Evolutionary conservation across 2,888 invertebrate genomes (phyloP).

Genomic region (Cheilosia soror): DNA sequence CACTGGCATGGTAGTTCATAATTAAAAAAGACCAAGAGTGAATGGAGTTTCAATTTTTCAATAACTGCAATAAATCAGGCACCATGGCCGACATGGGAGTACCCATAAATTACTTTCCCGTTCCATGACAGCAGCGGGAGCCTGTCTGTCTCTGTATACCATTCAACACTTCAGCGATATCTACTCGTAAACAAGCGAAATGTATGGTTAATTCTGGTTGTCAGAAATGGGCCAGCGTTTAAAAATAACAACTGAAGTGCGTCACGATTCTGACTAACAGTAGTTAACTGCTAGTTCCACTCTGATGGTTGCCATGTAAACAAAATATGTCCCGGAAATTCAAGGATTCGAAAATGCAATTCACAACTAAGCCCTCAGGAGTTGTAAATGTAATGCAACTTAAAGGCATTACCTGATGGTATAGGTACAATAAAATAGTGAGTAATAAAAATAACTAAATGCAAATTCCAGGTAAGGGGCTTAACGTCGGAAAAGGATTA

Average conservation of each 20-base stretch:
- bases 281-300: background rate
- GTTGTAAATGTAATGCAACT: too few relatives aligned
- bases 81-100: constrained; percentile 81
- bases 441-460: too few relatives aligned
- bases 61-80: constrained; percentile 83
- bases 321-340: too few relatives aligned
- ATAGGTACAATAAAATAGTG: too few relatives aligned
- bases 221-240: constrained; percentile 51
- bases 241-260: constrained; percentile 35
- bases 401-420: too few relatives aligned
- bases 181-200: constrained; percentile 36
- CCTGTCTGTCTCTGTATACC: constrained; percentile 12
- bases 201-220: constrained; percentile 67
- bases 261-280: background rate
- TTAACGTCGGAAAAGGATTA: too few relatives aligned
- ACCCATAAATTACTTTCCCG: constrained; percentile 80
- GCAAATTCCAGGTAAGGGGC: too few relatives aligned
- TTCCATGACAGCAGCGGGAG: constrained; percentile 27
- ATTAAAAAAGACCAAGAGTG: constrained; percentile 52
- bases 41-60: constrained; percentile 81
- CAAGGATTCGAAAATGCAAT: too few relatives aligned
- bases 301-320: too few relatives aligned
- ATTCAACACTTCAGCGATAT: constrained; percentile 65
- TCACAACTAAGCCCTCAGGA: too few relatives aligned
- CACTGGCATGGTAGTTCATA: constrained; percentile 29